Percentiles rank a stretch among this genome's conserved stretches.
phyloP scores from a whole-genome alignment of 2,888 invertebrate species.

The Tinea pellionella region DNA sequence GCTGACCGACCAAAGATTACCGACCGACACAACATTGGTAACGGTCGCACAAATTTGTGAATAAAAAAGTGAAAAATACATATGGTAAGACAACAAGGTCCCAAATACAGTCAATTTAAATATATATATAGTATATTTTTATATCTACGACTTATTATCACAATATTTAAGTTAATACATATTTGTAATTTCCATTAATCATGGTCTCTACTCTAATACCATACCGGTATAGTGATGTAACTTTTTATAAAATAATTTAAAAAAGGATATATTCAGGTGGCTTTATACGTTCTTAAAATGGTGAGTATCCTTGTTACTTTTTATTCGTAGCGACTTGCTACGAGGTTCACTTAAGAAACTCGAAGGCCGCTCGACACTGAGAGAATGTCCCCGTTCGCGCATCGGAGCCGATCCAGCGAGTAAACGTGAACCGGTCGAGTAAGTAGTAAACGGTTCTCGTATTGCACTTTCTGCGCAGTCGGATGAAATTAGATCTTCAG shows the following conservation, averaged over 20 bases:
- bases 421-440: background rate
- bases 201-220: background rate
- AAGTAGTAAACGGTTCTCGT: slow-evolving; percentile 24
- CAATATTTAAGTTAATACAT: background rate
- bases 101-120: background rate
- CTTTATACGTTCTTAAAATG: background rate
- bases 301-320: slow-evolving; percentile 22
- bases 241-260: background rate
- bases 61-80: background rate
- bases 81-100: background rate
- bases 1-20: no score
- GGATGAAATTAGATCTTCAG: slow-evolving; percentile 23
- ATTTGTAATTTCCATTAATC: background rate
- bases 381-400: slow-evolving; percentile 47
- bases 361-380: slow-evolving; percentile 42
- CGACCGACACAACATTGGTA: no score
- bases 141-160: background rate
- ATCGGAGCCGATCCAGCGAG: slow-evolving; percentile 22
- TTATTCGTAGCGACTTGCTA: slow-evolving; percentile 55
- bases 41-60: no score
- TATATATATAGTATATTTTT: background rate
- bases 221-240: background rate
- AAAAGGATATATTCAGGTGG: background rate
- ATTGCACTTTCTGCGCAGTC: background rate
- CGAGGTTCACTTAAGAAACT: slow-evolving; percentile 42